Percentiles rank a stretch among this genome's conserved stretches.
Evolutionary conservation across 2,113 vertebrate genomes (phyloP).

Genomic region (Leucopsar rothschildi): DNA sequence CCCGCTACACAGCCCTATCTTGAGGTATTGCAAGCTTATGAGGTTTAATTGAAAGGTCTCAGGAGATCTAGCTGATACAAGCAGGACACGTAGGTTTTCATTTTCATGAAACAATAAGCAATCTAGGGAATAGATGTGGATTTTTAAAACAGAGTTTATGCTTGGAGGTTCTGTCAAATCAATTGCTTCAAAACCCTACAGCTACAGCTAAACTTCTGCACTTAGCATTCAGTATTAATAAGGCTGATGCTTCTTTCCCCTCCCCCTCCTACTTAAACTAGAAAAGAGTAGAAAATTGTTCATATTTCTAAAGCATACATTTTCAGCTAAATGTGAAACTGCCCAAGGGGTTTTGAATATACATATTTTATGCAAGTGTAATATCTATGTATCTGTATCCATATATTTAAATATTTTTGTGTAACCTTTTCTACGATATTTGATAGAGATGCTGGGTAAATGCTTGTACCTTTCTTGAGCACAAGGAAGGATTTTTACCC

Average conservation of each 20-base stretch:
- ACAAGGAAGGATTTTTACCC: constrained; percentile 53
- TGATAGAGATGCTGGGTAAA: constrained; percentile 67
- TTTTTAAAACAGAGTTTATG: constrained; percentile 67
- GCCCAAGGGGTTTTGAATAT: constrained; percentile 71
- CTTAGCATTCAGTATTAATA: constrained; percentile 77
- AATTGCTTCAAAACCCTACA: constrained; percentile 76
- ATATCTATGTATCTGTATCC: constrained; percentile 56
- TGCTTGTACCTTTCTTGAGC: constrained; percentile 41
- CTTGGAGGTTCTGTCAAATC: constrained; percentile 74
- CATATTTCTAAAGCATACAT: constrained; percentile 67
- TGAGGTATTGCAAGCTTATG: constrained; percentile 26
- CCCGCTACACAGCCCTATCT: not conserved
- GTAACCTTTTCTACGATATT: constrained; percentile 71
- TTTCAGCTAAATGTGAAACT: constrained; percentile 68
- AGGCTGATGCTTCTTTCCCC: constrained; percentile 71
- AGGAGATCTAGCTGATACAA: constrained; percentile 56
- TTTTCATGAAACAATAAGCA: constrained; percentile 68
- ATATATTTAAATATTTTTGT: constrained; percentile 72
- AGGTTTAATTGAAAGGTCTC: constrained; percentile 42
- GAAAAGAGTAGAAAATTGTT: constrained; percentile 62
- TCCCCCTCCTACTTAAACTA: constrained; percentile 33
- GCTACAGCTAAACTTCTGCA: constrained; percentile 73
- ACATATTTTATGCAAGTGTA: constrained; percentile 63
- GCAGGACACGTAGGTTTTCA: constrained; percentile 47
- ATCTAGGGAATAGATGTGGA: constrained; percentile 69